phyloP scores from a whole-genome alignment of 2,797 vertebrate species.

The Gadopsis bispinosus region DNA sequence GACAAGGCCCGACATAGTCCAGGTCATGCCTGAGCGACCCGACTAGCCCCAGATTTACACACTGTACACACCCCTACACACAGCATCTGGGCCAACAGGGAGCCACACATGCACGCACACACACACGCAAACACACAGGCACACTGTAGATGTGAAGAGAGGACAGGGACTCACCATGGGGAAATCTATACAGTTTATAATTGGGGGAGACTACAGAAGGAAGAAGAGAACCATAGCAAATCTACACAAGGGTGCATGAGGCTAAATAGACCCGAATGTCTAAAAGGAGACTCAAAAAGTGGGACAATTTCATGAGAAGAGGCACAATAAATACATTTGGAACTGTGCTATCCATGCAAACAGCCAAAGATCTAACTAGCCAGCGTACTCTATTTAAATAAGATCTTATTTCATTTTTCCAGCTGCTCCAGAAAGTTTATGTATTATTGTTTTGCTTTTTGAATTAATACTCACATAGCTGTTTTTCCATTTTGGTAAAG shows the following conservation, averaged over 20 bases:
- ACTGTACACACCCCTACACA: constrained; percentile 71
- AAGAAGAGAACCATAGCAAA: constrained; percentile 81
- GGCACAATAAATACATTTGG: constrained; percentile 12
- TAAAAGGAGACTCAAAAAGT: constrained; percentile 57
- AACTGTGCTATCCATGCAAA: neutral
- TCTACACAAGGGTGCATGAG: constrained; percentile 74
- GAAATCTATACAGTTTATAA: constrained; percentile 84
- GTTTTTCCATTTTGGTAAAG: neutral
- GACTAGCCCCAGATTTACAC: constrained; percentile 83
- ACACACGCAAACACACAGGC: constrained; percentile 45
- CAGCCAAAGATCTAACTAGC: neutral
- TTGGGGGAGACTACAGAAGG: constrained; percentile 78
- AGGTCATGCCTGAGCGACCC: constrained; percentile 83
- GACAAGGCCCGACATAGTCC: constrained; percentile 79
- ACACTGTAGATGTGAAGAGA: constrained; percentile 70
- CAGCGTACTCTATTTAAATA: neutral
- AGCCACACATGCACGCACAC: constrained; percentile 44
- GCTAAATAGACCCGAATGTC: constrained; percentile 73
- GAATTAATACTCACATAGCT: neutral
- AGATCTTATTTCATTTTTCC: neutral
- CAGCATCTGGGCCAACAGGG: constrained; percentile 80
- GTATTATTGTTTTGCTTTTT: neutral
- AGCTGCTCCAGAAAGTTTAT: neutral
- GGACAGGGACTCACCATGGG: constrained; percentile 78
- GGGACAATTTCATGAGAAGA: constrained; percentile 39